Evolutionary conservation across 2,113 vertebrate species (phyloP).

Genomic region (Nannobrachium achirus): DNA sequence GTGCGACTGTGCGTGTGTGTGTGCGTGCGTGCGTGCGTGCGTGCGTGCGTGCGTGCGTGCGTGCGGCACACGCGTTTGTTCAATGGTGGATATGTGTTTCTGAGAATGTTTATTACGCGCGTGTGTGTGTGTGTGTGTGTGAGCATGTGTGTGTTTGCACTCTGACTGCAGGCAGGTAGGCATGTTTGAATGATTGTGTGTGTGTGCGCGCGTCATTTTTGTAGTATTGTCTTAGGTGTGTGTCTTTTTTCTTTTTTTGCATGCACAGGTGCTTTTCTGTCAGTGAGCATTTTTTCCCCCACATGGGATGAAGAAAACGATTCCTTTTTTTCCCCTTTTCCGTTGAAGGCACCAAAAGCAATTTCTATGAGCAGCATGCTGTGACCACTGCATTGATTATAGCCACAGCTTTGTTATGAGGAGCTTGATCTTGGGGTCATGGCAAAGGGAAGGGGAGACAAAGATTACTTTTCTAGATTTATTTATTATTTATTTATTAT

Average conservation of each 20-base stretch:
- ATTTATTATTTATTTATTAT: too few species aligned
- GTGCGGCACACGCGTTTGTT: background rate
- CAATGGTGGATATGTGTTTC: background rate
- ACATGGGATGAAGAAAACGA: conserved; percentile 39
- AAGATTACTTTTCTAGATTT: conserved; percentile 46
- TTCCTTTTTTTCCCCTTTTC: conserved; percentile 36
- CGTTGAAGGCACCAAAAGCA: conserved; percentile 54
- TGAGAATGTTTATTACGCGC: too few species aligned
- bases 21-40: background rate
- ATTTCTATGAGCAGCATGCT: conserved; percentile 55
- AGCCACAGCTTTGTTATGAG: conserved; percentile 18
- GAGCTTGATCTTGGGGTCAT: conserved; percentile 24
- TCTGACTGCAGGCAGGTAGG: too few species aligned
- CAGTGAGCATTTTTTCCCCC: conserved; percentile 9
- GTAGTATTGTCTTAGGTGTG: conserved; percentile 1
- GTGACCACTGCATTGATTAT: conserved; percentile 55
- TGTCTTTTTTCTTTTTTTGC: conserved; percentile 20
- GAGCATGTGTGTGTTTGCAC: background rate
- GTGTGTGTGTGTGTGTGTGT: background rate
- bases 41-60: conserved; percentile 1
- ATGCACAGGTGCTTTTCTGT: conserved; percentile 52
- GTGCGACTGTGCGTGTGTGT: too few species aligned
- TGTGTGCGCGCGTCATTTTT: background rate
- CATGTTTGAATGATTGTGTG: background rate
- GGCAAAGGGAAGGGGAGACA: background rate